Evolutionary conservation across 2,113 vertebrate species (phyloP).

Genomic region (Oryzias celebensis): DNA sequence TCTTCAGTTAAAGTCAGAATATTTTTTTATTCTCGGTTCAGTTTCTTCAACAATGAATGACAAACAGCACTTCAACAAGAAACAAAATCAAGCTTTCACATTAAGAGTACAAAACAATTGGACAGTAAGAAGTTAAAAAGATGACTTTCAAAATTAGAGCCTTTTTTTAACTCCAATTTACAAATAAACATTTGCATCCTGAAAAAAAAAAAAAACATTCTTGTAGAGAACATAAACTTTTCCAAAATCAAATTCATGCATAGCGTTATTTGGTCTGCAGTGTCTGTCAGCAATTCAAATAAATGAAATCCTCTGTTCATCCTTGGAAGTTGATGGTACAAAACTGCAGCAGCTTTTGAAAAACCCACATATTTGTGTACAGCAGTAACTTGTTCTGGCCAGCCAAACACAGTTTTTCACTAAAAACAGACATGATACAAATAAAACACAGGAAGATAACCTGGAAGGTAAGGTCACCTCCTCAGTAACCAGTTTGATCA

Average conservation of each 20-base stretch:
- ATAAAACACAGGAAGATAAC: no score
- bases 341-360: conserved; percentile 23
- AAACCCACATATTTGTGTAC: neutral
- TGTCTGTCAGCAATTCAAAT: conserved; percentile 9
- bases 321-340: conserved; percentile 12
- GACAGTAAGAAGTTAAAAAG: neutral
- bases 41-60: no score
- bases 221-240: conserved; percentile 12
- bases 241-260: conserved; percentile 1
- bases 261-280: neutral
- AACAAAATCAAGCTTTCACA: no score
- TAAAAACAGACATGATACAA: no score
- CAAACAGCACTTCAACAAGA: no score
- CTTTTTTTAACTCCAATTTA: conserved; percentile 6
- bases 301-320: neutral
- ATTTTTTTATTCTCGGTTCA: no score
- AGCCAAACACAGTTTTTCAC: no score
- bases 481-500: neutral
- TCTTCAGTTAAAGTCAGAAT: no score
- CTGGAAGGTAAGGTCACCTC: no score
- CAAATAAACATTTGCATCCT: neutral
- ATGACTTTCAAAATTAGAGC: conserved; percentile 6
- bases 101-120: neutral
- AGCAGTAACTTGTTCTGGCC: no score
- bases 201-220: conserved; percentile 14